Conservation (phyloP, 2,113 vertebrate genomes). For the Corythornis cristatus region DNA sequence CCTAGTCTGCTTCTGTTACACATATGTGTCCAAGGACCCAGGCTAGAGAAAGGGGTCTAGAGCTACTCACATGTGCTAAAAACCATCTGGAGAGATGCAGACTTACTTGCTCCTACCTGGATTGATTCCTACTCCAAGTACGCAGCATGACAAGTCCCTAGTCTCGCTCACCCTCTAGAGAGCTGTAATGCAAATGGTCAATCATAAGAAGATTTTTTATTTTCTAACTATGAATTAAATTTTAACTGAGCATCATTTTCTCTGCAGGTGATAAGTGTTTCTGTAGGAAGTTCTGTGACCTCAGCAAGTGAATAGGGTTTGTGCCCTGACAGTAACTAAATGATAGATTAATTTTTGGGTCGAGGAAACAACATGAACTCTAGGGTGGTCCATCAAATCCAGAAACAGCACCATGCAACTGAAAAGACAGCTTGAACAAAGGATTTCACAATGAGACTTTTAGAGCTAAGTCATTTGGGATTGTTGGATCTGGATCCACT, state of each 20-base stretch:
- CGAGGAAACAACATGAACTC: neutral
- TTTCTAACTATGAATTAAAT: neutral
- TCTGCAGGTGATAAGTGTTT: neutral
- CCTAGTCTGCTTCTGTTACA: neutral
- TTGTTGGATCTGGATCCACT: neutral
- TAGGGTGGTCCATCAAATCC: neutral
- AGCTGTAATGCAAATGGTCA: constrained; percentile 10
- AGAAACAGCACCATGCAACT: neutral
- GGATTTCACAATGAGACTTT: constrained; percentile 34
- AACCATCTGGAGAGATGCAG: neutral
- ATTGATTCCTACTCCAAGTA: neutral
- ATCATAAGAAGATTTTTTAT: neutral
- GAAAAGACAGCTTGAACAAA: constrained; percentile 1
- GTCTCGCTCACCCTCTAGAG: neutral
- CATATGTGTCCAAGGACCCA: neutral
- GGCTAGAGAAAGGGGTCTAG: neutral
- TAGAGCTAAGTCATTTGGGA: neutral
- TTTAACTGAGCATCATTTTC: neutral
- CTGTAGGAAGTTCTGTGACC: neutral
- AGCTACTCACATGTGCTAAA: neutral
- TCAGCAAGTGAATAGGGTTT: neutral
- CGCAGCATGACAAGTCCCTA: neutral
- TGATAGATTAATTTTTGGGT: neutral
- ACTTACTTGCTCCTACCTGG: neutral
- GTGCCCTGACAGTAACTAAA: neutral